Percentiles rank a stretch among this genome's conserved stretches.
Evolutionary conservation across 2,888 invertebrate genomes (phyloP).

Genomic region (Microdon myrmicae): DNA sequence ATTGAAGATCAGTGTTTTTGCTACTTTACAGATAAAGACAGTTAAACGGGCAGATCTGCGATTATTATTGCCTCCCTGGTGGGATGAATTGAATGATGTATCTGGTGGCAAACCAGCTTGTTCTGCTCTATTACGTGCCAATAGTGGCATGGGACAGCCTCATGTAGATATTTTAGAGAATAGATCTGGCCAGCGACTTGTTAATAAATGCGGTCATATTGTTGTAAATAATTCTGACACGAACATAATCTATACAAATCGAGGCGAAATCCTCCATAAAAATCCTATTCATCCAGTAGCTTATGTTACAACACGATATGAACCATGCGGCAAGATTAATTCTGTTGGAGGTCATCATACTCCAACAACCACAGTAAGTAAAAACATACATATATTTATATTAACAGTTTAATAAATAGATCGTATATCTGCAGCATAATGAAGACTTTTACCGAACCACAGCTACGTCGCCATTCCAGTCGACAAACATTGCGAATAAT

Average conservation of each 20-base stretch:
- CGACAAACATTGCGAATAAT: conserved; percentile 34
- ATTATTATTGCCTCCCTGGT: conserved; percentile 93
- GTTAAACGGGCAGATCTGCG: conserved; percentile 92
- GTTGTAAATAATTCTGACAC: conserved; percentile 53
- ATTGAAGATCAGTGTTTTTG: not conserved
- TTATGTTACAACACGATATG: conserved; percentile 62
- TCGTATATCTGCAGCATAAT: conserved; percentile 60
- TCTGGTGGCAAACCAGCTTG: conserved; percentile 55
- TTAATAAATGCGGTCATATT: conserved; percentile 47
- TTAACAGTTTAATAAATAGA: conserved; percentile 1
- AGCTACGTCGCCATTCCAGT: conserved; percentile 71
- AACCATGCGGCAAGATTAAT: conserved; percentile 57
- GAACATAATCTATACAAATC: conserved; percentile 55
- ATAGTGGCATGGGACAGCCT: conserved; percentile 32
- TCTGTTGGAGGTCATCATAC: conserved; percentile 51
- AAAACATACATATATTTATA: too few relatives aligned
- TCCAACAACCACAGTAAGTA: conserved; percentile 43
- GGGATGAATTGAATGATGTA: conserved; percentile 88
- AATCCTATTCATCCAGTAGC: conserved; percentile 52
- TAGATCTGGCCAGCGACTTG: conserved; percentile 35
- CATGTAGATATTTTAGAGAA: conserved; percentile 28
- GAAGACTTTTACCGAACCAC: conserved; percentile 70
- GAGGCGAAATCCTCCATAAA: conserved; percentile 39
- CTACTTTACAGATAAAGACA: conserved; percentile 61
- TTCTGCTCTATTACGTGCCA: conserved; percentile 31